Base-by-base conservation (phyloP, 2,888 invertebrate genomes). In the Hyposoter didymator region DNA sequence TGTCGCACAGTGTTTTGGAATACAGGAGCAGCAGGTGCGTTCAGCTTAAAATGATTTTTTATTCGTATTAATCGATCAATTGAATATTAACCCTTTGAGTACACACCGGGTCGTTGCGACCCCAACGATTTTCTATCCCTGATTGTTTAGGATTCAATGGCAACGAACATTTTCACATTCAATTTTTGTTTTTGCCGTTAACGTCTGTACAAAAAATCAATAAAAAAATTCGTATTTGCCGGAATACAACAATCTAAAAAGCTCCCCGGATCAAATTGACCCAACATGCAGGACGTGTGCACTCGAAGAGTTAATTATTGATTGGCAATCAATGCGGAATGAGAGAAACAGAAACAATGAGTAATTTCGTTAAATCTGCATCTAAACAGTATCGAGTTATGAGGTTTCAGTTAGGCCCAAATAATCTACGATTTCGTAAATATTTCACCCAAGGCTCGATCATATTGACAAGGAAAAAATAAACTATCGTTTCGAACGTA, bases 1-100 rank as follows among this genome's bases (percentile, higher is more conserved):
- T 94, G 89, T 92, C 94, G 1, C 93, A 92, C 84, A 91, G 92
- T 82, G 91, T 94, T 80, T 87, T 94, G 74, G 93, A 94, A 76
- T 94, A 93, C 85, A 90, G 93, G 43, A 93, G 90, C 86, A 94
- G 92, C 88, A 93, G 94, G 94, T 93, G 85, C 67, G 66, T 84
- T 64, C 0, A 2, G 59, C 28, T 12, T 28, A 5, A 3, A 28
- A 28, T n/a, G 12, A 19, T 52, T 52, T 19, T 3, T 52, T 0
- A 49, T 49, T 49, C n/a, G 49, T 1, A 52, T 6, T 52, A 19
- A 52, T 19, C 19, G 19, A 52, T 52, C 7, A 39, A 39, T 39
- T 39, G 39, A 39, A 1, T 7, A 39, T 39, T 39, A 10, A 39
- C 39, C 8, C 39, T 8, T 39, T 10, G 10, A 39, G 39, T 39